Evolutionary conservation across 2,888 invertebrate species (phyloP), one percentile per base, ranked within the genome.

Genomic region (Caenorhabditis doughertyi): DNA sequence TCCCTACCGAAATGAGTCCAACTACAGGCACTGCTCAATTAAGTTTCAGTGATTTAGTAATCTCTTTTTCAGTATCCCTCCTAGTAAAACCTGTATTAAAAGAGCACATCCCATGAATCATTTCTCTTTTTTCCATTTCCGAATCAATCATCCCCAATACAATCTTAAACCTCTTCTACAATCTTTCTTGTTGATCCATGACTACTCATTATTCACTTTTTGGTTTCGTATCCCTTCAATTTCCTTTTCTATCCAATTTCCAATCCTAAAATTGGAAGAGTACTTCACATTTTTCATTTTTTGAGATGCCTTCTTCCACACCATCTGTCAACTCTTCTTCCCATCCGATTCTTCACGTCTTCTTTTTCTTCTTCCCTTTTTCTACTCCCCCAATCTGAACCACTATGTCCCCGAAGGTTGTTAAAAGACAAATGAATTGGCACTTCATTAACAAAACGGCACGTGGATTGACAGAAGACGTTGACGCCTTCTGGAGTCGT

Each of bases 381-480:
- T n/a, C n/a, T n/a, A n/a, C n/a, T n/a, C n/a, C n/a, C 35, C 35
- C 35, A 9, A 9, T 35, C 7, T 7, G 35, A 5, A 35, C 9
- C 7, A 35, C 35, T 35, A 9, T 5, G 5, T 60, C n/a, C n/a
- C n/a, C n/a, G n/a, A n/a, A n/a, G n/a, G n/a, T n/a, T n/a, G n/a
- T n/a, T n/a, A n/a, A n/a, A n/a, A n/a, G 51, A 47, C 64, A 74
- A 74, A 74, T 74, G 65, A 49, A 74, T 65, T 74, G 49, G 65
- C 74, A 74, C 74, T 74, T 74, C 74, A 74, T 74, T 74, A 74
- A 47, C 47, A 13, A 65, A 55, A 64, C 64, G 64, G 62, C 62
- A 60, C 23, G 49, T 51, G 25, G 60, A 72, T 47, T 71, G 53
- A 51, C 21, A 71, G 47, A 71, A 11, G 35, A 49, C 56, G 29